Conservation (phyloP, 2,113 vertebrate genomes). For the Chaenogobius annularis region DNA sequence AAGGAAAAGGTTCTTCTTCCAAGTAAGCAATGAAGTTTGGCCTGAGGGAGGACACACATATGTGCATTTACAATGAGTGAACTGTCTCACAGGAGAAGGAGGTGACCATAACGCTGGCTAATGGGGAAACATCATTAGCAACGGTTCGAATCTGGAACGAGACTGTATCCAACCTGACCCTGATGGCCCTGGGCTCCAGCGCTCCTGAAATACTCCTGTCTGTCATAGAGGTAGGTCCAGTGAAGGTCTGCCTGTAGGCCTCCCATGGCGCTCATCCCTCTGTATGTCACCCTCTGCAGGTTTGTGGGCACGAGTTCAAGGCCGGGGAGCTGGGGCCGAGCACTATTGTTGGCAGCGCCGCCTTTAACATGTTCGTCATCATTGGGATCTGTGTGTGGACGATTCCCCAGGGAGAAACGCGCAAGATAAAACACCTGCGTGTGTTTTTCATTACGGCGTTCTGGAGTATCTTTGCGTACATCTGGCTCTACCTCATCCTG, state of each 20-base stretch:
- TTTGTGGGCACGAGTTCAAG: slow-evolving; percentile 88
- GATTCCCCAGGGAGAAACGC: slow-evolving; percentile 85
- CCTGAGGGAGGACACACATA: not conserved
- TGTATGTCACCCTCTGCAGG: slow-evolving; percentile 57
- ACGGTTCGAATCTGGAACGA: slow-evolving; percentile 98
- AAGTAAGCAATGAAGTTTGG: not conserved
- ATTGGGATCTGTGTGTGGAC: slow-evolving; percentile 90
- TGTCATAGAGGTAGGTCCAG: slow-evolving; percentile 82
- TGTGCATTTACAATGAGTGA: not conserved
- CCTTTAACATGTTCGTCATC: slow-evolving; percentile 99
- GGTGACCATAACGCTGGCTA: slow-evolving; percentile 94
- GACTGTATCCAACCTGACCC: slow-evolving; percentile 92
- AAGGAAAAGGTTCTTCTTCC: not conserved
- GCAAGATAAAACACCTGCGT: slow-evolving; percentile 91
- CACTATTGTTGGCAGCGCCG: slow-evolving; percentile 94
- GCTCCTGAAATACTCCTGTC: slow-evolving; percentile 94
- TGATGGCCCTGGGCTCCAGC: slow-evolving; percentile 94
- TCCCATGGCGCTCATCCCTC: not conserved
- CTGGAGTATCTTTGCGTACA: slow-evolving; percentile 98
- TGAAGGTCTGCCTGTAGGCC: not conserved
- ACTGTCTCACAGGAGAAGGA: slow-evolving; percentile 86
- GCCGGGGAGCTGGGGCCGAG: slow-evolving; percentile 88
- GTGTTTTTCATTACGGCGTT: slow-evolving; percentile 97
- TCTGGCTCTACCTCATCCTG: slow-evolving; percentile 96
- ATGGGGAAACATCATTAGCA: slow-evolving; percentile 90